phyloP scores from a whole-genome alignment of 2,888 invertebrate genomes.

The Drosophila silvestris region DNA sequence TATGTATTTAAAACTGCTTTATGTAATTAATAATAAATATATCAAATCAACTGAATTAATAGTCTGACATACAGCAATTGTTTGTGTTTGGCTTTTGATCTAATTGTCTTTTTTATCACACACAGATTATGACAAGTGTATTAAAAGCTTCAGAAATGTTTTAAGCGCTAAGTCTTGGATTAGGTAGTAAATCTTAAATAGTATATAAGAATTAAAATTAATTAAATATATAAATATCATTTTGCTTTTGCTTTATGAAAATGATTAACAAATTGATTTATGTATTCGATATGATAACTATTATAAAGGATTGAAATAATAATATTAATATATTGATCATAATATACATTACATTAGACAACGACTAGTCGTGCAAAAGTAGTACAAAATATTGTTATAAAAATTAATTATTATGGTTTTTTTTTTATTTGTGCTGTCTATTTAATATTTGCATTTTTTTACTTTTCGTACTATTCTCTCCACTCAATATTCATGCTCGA shows the following conservation, averaged over 20 bases:
- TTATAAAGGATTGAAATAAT: too few species aligned
- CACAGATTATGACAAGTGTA: background rate
- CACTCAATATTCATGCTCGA: background rate
- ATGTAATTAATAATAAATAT: conserved; percentile 17
- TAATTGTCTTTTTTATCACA: conserved; percentile 7
- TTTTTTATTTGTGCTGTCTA: background rate
- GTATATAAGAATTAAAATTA: background rate
- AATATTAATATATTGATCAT: background rate
- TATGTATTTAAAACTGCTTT: conserved; percentile 12
- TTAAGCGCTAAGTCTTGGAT: background rate
- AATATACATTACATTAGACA: background rate
- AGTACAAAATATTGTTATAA: background rate
- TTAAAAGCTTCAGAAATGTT: background rate
- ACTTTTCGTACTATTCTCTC: background rate
- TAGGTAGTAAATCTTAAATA: background rate
- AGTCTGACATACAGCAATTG: conserved; percentile 4
- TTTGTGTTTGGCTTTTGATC: conserved; percentile 8
- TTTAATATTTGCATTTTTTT: background rate
- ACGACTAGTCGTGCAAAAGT: background rate
- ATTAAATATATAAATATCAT: background rate
- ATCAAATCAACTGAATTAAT: conserved; percentile 14
- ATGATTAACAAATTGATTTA: background rate
- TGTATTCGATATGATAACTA: background rate
- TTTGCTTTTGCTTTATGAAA: background rate
- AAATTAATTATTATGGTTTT: background rate